Percentiles rank a stretch among this genome's conserved stretches.
phyloP scores from a whole-genome alignment of 2,113 vertebrate species.

The Progne subis region DNA sequence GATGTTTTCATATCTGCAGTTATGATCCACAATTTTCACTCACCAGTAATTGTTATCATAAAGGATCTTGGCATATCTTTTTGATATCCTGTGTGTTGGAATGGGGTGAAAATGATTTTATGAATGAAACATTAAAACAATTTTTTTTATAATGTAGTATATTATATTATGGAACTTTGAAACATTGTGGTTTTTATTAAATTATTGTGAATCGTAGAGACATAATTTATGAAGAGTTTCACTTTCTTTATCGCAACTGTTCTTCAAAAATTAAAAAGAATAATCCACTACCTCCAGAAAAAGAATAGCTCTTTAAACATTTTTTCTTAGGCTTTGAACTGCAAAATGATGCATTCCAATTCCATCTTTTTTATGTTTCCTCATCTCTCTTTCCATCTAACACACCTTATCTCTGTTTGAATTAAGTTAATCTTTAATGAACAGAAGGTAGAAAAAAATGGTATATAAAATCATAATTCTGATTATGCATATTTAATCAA shows the following conservation, averaged over 20 bases:
- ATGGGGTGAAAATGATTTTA: background rate
- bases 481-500: background rate
- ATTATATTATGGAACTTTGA: background rate
- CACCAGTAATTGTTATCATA: background rate
- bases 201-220: background rate
- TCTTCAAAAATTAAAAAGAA: background rate
- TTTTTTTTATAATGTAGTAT: background rate
- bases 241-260: background rate
- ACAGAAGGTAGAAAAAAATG: background rate
- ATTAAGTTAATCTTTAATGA: conserved; percentile 10
- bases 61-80: background rate
- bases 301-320: background rate
- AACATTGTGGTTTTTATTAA: background rate
- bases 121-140: background rate
- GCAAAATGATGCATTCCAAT: background rate
- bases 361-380: background rate
- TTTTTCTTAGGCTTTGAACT: background rate
- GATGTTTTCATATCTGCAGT: background rate
- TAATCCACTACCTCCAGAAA: background rate
- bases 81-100: background rate
- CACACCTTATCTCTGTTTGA: background rate
- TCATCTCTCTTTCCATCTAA: background rate
- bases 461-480: background rate
- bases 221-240: background rate
- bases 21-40: background rate